These are phyloP conservation scores for Caenorhabditis imperialis DNA, from an alignment of 2,888 invertebrate genomes.

Conservation along the genomic window DNA sequence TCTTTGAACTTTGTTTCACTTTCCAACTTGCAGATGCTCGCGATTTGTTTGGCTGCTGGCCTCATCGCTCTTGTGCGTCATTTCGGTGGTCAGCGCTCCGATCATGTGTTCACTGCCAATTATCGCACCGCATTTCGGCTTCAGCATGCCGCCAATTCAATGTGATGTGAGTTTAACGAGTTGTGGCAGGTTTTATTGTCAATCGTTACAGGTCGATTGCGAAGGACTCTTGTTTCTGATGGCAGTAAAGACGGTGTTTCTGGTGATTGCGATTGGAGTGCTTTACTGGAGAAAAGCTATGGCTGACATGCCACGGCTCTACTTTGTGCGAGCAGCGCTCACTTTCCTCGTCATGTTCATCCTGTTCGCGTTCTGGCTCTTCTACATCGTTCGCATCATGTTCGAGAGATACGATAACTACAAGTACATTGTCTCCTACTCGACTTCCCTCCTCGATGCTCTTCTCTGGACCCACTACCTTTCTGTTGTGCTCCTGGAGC, in stretches of 20 bases:
- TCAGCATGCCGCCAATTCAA: slow-evolving; percentile 63
- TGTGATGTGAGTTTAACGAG: slow-evolving; percentile 68
- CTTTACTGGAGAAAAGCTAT: slow-evolving; percentile 66
- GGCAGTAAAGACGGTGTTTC: slow-evolving; percentile 69
- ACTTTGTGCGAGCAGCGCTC: slow-evolving; percentile 69
- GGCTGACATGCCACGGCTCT: slow-evolving; percentile 74
- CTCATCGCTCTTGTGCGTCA: slow-evolving; percentile 64
- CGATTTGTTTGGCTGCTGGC: slow-evolving; percentile 67
- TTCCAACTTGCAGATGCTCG: slow-evolving; percentile 66
- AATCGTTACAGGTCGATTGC: slow-evolving; percentile 64
- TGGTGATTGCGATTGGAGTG: slow-evolving; percentile 65
- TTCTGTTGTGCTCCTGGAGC: slow-evolving; percentile 91
- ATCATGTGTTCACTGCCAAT: slow-evolving; percentile 71
- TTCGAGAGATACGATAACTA: slow-evolving; percentile 77
- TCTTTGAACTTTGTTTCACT: neutral
- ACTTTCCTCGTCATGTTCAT: slow-evolving; percentile 84
- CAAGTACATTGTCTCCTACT: slow-evolving; percentile 85
- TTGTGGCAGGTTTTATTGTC: neutral
- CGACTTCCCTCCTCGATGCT: slow-evolving; percentile 92
- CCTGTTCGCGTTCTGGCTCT: slow-evolving; percentile 97
- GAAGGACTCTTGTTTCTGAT: slow-evolving; percentile 71
- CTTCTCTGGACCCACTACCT: slow-evolving; percentile 80
- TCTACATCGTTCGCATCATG: slow-evolving; percentile 90
- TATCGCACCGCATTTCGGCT: slow-evolving; percentile 58
- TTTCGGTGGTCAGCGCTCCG: slow-evolving; percentile 72